Conservation (phyloP, 1,140 invertebrate species). For the Calliopsis andreniformis region DNA sequence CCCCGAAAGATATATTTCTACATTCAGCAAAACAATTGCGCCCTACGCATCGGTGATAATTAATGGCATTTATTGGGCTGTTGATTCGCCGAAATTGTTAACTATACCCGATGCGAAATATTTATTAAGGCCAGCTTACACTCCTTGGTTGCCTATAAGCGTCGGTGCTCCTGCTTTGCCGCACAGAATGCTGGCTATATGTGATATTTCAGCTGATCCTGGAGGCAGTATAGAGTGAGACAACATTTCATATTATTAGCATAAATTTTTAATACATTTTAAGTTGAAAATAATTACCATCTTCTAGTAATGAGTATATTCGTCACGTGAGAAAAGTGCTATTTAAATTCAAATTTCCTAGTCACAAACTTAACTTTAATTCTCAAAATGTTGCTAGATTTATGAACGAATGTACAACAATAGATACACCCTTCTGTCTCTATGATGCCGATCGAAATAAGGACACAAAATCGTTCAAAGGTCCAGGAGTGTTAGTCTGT, state of each 20-base stretch:
- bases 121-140: conserved; percentile 92
- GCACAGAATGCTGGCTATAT: conserved; percentile 95
- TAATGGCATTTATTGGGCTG: conserved; percentile 99
- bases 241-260: neutral
- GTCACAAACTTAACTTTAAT: neutral
- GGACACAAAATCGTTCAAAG: conserved; percentile 97
- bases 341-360: too few relatives aligned
- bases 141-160: conserved; percentile 94
- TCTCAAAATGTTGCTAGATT: conserved; percentile 82
- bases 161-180: conserved; percentile 94
- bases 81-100: conserved; percentile 96
- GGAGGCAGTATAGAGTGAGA: conserved; percentile 96
- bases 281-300: too few relatives aligned
- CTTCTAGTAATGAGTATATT: too few relatives aligned
- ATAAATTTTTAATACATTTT: neutral
- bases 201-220: conserved; percentile 99
- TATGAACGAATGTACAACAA: conserved; percentile 99
- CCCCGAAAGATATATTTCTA: conserved; percentile 97
- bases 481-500: conserved; percentile 97
- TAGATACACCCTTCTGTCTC: conserved; percentile 98
- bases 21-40: conserved; percentile 98
- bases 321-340: too few relatives aligned
- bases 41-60: conserved; percentile 98
- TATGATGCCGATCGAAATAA: conserved; percentile 99
- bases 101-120: conserved; percentile 99